A percentile compares a stretch with the other conserved stretches of the same genome.
Evolutionary conservation across 2,888 invertebrate genomes (phyloP).

Genomic region (Dioctria rufipes): DNA sequence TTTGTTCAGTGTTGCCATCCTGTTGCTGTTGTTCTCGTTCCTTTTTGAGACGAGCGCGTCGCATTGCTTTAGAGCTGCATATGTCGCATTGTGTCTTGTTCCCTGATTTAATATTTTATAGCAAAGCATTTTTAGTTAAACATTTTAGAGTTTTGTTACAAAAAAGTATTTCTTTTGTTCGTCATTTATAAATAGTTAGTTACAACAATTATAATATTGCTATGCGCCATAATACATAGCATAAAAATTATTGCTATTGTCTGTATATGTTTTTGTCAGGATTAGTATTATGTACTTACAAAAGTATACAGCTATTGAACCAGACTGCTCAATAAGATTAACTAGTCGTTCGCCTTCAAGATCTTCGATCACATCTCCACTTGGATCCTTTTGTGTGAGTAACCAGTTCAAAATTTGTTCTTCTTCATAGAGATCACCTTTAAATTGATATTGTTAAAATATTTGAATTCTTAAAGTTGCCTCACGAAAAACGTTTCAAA

Average conservation of each 20-base stretch:
- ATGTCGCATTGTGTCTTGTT: slow-evolving; percentile 92
- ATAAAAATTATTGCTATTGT: slow-evolving; percentile 1
- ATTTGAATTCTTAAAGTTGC: neutral
- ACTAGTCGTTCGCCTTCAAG: slow-evolving; percentile 85
- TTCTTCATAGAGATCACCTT: slow-evolving; percentile 89
- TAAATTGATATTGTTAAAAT: neutral
- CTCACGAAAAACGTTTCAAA: neutral
- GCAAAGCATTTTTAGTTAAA: slow-evolving; percentile 40
- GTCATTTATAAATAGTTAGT: slow-evolving; percentile 57
- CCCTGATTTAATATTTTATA: slow-evolving; percentile 75
- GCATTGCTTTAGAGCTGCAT: slow-evolving; percentile 83
- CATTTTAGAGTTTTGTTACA: slow-evolving; percentile 56
- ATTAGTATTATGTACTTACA: slow-evolving; percentile 78
- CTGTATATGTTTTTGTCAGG: neutral
- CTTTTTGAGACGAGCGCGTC: slow-evolving; percentile 80
- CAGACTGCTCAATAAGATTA: slow-evolving; percentile 83
- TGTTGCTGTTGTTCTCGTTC: slow-evolving; percentile 73
- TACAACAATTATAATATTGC: slow-evolving; percentile 51
- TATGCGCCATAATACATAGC: slow-evolving; percentile 26
- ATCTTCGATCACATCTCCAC: slow-evolving; percentile 91
- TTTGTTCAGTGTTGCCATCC: slow-evolving; percentile 66
- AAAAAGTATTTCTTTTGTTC: slow-evolving; percentile 55
- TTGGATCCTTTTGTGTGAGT: slow-evolving; percentile 91
- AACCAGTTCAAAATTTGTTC: slow-evolving; percentile 92
- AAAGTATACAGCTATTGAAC: slow-evolving; percentile 91